These are phyloP conservation scores for Ptychodera flava DNA, from an alignment of 35 echinoderm and acorn worm species.

Conservation along the genomic window DNA sequence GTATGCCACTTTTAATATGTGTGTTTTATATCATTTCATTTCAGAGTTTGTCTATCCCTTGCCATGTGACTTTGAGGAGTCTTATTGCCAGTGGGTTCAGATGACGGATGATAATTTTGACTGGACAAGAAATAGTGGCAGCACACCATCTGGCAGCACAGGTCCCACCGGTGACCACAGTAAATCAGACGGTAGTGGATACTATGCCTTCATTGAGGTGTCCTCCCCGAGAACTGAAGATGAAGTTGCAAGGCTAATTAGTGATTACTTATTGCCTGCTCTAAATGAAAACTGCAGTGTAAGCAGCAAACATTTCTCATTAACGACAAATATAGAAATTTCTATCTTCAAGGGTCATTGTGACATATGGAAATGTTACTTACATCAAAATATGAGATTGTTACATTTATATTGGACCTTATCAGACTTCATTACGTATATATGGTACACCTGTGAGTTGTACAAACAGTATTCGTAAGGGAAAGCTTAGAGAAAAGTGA, in stretches of 20 bases:
- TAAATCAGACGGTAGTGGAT: constrained; percentile 32
- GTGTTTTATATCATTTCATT: too few species aligned
- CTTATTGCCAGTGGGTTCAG: constrained; percentile 65
- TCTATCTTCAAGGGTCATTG: too few species aligned
- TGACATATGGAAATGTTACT: too few species aligned
- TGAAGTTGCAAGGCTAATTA: constrained; percentile 43
- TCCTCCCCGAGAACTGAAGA: constrained; percentile 23
- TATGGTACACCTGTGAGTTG: too few species aligned
- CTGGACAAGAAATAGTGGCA: constrained; percentile 36
- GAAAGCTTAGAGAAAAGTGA: too few species aligned
- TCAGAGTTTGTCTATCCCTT: neutral
- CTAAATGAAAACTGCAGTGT: neutral
- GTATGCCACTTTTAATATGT: too few species aligned
- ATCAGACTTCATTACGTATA: too few species aligned
- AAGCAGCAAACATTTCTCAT: too few species aligned
- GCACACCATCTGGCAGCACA: neutral
- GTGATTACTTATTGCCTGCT: neutral
- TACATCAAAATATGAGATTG: too few species aligned
- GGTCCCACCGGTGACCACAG: constrained; percentile 20
- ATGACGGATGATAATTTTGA: constrained; percentile 74
- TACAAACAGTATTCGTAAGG: too few species aligned
- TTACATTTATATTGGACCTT: too few species aligned
- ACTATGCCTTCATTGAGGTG: constrained; percentile 71
- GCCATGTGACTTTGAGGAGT: constrained; percentile 66
- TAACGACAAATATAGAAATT: too few species aligned